Base-by-base conservation (phyloP, 30 jellyfish, hydroid and myxozoan genomes). In the Catostylus mosaicus region DNA sequence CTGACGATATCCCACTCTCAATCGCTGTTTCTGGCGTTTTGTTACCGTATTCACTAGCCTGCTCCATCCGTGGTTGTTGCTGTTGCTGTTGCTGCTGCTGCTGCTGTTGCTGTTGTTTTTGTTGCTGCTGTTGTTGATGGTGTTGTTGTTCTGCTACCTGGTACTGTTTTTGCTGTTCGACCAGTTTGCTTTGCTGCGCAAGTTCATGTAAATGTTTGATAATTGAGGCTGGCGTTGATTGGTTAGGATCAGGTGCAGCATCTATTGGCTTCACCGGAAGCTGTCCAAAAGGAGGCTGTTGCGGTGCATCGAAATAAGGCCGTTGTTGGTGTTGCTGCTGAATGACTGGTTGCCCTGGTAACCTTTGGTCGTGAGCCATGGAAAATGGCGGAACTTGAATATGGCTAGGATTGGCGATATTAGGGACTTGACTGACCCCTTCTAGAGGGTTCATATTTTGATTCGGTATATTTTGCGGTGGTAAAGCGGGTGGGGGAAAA, bases 11-110 rank as follows among this genome's bases (percentile, higher is more conserved):
- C 52, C 79, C 76, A 73, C 89, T 85, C 0, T 62, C 76, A 0
- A 56, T 48, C 6, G 51, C 81, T n/a, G 78, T 63, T 75, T 85
- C 95, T 27, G 95, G 95, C 30, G 89, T 85, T 51, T 71, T 63
- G 24, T 51, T 35, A 11, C 68, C 78, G 27, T 67, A 68, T 12
- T 24, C 78, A 5, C 33, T 33, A 18, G 10, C 43, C 40, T 50
- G 67, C 1, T 66, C 70, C 11, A 22, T 23, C 29, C 38, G 70
- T 63, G 26, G 89, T 57, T 57, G 73, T 70, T 67, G 78, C 40
- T 46, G 80, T 30, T 65, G 77, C n/a, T 65, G 77, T 36, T 65
- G 77, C 56, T 30, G 56, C 14, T 65, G 77, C 24, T 2, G 77
- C 24, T 65, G 77, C 37, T 65, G 75, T 47, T 73, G 85, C 24